phyloP scores from a whole-genome alignment of 2,888 invertebrate species.

The Barypeithes pellucidus region DNA sequence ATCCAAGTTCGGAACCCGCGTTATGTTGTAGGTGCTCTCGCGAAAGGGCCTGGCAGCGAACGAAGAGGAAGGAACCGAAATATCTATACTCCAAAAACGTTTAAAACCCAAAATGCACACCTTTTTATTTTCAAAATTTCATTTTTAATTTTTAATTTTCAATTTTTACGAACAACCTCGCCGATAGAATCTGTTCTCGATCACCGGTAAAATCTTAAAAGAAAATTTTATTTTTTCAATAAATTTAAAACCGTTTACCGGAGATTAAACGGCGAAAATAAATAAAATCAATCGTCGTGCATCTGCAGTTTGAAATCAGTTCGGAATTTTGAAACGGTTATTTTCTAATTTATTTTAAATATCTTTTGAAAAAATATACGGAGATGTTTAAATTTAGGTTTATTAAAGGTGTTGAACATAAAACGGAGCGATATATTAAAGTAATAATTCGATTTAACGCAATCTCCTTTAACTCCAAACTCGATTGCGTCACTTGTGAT shows the following conservation, averaged over 20 bases:
- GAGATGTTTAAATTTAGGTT: slow-evolving; percentile 36
- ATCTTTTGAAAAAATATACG: slow-evolving; percentile 27
- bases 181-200: slow-evolving; percentile 39
- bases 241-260: slow-evolving; percentile 41
- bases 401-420: slow-evolving; percentile 26
- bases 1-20: too few species aligned
- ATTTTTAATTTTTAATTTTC: neutral
- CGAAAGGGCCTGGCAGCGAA: too few species aligned
- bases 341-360: slow-evolving; percentile 22
- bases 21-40: too few species aligned
- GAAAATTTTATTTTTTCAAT: slow-evolving; percentile 33
- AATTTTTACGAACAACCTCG: slow-evolving; percentile 14
- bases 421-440: neutral
- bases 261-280: slow-evolving; percentile 46
- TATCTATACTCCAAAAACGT: neutral
- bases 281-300: slow-evolving; percentile 53
- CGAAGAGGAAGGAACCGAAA: too few species aligned
- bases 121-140: neutral
- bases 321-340: slow-evolving; percentile 49
- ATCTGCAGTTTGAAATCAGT: slow-evolving; percentile 42
- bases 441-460: too few species aligned
- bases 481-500: too few species aligned
- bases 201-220: slow-evolving; percentile 25
- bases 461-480: too few species aligned
- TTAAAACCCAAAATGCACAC: neutral